Evolutionary conservation across 2,113 vertebrate genomes (phyloP), one percentile per base, ranked within the genome.

Genomic region (Daubentonia madagascariensis): DNA sequence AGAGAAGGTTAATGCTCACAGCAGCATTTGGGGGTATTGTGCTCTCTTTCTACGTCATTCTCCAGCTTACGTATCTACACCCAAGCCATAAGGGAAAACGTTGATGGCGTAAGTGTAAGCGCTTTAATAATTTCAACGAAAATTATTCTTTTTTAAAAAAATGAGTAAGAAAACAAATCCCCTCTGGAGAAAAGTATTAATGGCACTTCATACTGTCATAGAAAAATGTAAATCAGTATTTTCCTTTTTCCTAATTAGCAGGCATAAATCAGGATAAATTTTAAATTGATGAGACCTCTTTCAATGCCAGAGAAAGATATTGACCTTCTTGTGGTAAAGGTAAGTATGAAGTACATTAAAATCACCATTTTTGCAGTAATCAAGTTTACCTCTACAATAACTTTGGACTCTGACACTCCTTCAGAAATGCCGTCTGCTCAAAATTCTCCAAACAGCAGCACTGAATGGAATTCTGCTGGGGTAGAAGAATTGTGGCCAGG

Each of bases 381-480:
- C 91, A 91, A 90, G 89, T 96, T 98, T 96, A 97, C 94, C 61
- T 93, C 59, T 65, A 75, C 52, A 94, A 76, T 97, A 97, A 97
- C 91, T 97, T 97, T 97, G 94, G 81, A 93, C 92, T 80, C 52
- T 92, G 95, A 97, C 97, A 97, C 90, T 93, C 94, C 94, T 97
- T 97, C 95, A 98, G 93, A 96, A 98, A 94, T 97, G 91, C 97
- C 93, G 87, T 78, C 95, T 98, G 80, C 91, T 98, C 89, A 97
- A 95, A 97, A 98, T 98, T 98, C 94, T 98, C 89, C 72, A 43
- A 95, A 93, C 52, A 57, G n/a, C 63, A 70, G 94, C 96, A 80
- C 18, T 14, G 97, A 61, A 63, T 97, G 48, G 94, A 98, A 97
- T 96, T 98, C 89, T 70, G 96, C n/a, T 97, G 72, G 67, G 20